Base-by-base conservation (phyloP, 2,888 invertebrate species). In the Trilocha varians region DNA sequence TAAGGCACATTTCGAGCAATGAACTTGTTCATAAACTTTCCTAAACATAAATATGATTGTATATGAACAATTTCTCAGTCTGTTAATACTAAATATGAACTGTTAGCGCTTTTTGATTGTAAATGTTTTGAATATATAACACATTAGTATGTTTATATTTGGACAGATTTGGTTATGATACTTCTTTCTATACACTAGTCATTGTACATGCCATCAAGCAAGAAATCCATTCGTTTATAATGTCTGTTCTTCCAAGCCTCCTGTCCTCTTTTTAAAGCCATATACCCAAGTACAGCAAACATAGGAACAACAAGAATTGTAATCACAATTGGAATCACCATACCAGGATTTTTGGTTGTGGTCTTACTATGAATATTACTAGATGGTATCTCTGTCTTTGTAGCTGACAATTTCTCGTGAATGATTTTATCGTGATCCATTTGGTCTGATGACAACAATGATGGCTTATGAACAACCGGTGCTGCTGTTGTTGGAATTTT, bases 151-250 rank as follows among this genome's bases (percentile, higher is more conserved):
- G n/a, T n/a, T n/a, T n/a, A n/a, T n/a, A n/a, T n/a, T n/a, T n/a
- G n/a, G n/a, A n/a, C n/a, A n/a, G n/a, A n/a, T n/a, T n/a, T n/a
- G n/a, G n/a, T n/a, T n/a, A 25, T 11, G 4, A 6, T 25, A 6
- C 6, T 9, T 25, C 11, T n/a, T n/a, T 13, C 16, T 13, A 9
- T 36, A 15, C 8, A 9, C 65, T 75, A 93, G 65, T 93, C 93
- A 78, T 94, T 94, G 65, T 95, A 95, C 92, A 95, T 94, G 57
- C 95, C 95, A 74, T 95, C 95, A 42, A 95, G 91, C 11, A 95
- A 87, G 65, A 93, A 95, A 74, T 95, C 95, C 94, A 95, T 95
- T 66, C 94, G 87, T 49, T 93, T 89, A 62, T 95, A 95, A 72
- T 95, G 94, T 54, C 95, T 88, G 52, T 94, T 93, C 56, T 91